These are phyloP conservation scores for Hozukius guyotensis DNA, from an alignment of 2,797 vertebrate genomes.

Conservation along the genomic window DNA sequence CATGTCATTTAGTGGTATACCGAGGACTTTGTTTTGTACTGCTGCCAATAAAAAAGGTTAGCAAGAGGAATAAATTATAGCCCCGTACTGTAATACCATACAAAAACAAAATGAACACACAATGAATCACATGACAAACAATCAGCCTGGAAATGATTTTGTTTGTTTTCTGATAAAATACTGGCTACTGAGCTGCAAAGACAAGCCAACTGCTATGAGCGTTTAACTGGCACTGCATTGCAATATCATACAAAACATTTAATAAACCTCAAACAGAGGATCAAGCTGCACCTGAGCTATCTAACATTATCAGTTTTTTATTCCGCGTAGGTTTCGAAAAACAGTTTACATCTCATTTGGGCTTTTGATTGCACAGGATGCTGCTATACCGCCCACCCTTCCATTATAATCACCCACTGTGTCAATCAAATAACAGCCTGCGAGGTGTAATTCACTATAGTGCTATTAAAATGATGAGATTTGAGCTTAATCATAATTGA, in stretches of 20 bases:
- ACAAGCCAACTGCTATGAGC: neutral
- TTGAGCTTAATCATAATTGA: conserved; percentile 27
- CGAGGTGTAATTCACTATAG: conserved; percentile 37
- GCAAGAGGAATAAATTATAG: neutral
- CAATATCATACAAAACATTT: neutral
- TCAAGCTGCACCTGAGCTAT: neutral
- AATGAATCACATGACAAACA: conserved; percentile 19
- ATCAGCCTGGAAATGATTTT: conserved; percentile 25
- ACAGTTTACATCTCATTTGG: neutral
- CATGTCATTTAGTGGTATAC: neutral
- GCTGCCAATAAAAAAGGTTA: conserved; percentile 33
- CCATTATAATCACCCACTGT: conserved; percentile 41
- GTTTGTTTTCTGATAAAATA: conserved; percentile 48
- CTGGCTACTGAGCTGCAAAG: conserved; percentile 3
- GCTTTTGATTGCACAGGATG: neutral
- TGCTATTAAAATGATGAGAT: conserved; percentile 57
- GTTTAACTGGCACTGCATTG: neutral
- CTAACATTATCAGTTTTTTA: neutral
- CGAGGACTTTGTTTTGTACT: conserved; percentile 20
- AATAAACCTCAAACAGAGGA: neutral
- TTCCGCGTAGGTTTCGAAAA: neutral
- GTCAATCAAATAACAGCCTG: conserved; percentile 16
- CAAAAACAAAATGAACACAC: conserved; percentile 2
- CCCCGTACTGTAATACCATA: neutral
- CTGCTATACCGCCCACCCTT: neutral